These are phyloP conservation scores for Drosophila paulistorum DNA, from an alignment of 1,140 invertebrate species.

Conservation along the genomic window DNA sequence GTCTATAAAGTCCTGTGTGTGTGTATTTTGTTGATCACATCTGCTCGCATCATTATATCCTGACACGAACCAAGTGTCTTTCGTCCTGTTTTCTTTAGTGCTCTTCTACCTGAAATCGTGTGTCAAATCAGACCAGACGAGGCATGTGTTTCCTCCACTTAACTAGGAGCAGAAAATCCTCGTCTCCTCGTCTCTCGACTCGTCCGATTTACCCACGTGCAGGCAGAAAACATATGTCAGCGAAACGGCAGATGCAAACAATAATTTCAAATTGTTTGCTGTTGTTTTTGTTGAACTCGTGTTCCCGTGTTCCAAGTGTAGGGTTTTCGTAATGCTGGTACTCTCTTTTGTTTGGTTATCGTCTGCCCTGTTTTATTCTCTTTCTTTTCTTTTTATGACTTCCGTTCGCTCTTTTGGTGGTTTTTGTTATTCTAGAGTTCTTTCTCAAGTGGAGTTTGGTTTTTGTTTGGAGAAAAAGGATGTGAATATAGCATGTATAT, in stretches of 20 bases:
- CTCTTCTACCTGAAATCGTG: slow-evolving; percentile 35
- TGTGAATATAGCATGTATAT: slow-evolving; percentile 15
- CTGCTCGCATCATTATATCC: slow-evolving; percentile 29
- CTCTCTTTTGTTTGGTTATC: slow-evolving; percentile 40
- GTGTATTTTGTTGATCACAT: slow-evolving; percentile 12
- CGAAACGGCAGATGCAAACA: slow-evolving; percentile 51
- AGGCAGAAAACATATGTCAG: slow-evolving; percentile 43
- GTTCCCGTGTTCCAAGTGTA: slow-evolving; percentile 23
- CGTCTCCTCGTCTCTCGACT: background rate
- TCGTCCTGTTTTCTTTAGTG: background rate
- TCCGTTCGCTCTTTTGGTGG: slow-evolving; percentile 50
- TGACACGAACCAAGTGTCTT: slow-evolving; percentile 48
- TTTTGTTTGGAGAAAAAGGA: slow-evolving; percentile 28
- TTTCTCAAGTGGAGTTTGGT: slow-evolving; percentile 46
- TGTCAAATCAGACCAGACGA: slow-evolving; percentile 14
- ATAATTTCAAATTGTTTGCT: slow-evolving; percentile 31
- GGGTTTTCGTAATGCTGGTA: slow-evolving; percentile 24
- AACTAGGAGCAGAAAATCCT: slow-evolving; percentile 18
- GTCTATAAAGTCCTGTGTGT: background rate
- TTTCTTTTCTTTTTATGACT: slow-evolving; percentile 39
- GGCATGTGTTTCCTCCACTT: slow-evolving; percentile 35
- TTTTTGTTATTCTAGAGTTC: slow-evolving; percentile 16
- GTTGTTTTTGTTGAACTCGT: slow-evolving; percentile 30
- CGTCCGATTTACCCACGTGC: slow-evolving; percentile 48
- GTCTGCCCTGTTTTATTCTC: slow-evolving; percentile 36